Base-by-base conservation (phyloP, 2,113 vertebrate genomes). In the Sinocyclocheilus maitianheensis region DNA sequence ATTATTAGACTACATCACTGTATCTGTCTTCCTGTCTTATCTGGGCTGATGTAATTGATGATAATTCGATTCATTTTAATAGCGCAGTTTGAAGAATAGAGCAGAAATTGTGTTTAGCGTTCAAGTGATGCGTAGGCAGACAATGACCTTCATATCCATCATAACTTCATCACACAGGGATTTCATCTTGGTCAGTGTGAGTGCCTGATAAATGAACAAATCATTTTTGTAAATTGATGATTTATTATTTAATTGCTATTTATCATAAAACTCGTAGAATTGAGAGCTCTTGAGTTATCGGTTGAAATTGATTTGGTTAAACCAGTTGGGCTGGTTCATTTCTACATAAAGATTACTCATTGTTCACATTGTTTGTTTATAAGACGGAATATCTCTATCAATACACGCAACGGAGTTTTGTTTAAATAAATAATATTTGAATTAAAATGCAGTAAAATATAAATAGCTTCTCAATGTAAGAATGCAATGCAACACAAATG, bases 21-120 rank as follows among this genome's bases (percentile, higher is more conserved):
- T 75, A 37, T 85, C 69, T 84, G 55, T 84, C 48, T 48, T 62
- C 18, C 13, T 22, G 69, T 58, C 71, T 80, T 80, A 78, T 72
- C 48, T 88, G 62, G 55, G 20, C 10, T 82, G 65, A 88, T 88
- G 81, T 63, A 48, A 91, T 91, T 89, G 87, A 53, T 62, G 22
- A 37, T 55, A 63, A 87, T 37, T 63, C 16, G 34, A 72, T 77
- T 24, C 80, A 84, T 87, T 82, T 34, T 85, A 76, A 89, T 87
- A 69, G 53, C 48, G 30, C 63, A 76, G 85, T 87, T 86, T 86
- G 81, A 65, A 79, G 75, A 60, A 79, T 48, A 30, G 81, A 63
- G 48, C 58, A 76, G 87, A 69, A 84, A 81, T 84, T 76, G 74
- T 75, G 77, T 84, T 75, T 58, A 75, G 65, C 43, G 76, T 77